Conservation (phyloP, 2,113 vertebrate species). For the Neotragus pygmaeus region DNA sequence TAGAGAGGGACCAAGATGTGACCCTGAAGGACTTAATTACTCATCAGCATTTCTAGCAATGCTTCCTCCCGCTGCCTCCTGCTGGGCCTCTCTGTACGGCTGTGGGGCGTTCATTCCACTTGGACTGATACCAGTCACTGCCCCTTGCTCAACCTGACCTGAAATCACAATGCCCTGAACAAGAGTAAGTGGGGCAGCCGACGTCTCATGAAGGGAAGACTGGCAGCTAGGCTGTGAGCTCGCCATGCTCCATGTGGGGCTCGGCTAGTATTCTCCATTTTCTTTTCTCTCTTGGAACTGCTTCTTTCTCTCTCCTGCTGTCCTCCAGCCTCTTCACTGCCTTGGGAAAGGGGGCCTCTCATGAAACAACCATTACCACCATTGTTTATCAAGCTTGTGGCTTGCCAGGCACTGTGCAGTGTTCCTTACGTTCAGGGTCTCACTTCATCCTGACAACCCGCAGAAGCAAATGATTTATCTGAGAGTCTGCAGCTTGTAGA, state of each 20-base stretch:
- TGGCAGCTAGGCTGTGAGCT: slow-evolving; percentile 24
- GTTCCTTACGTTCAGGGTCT: neutral
- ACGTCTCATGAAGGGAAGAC: neutral
- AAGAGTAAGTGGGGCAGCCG: slow-evolving; percentile 58
- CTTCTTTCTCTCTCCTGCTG: neutral
- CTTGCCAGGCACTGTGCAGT: neutral
- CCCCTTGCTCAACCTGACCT: slow-evolving; percentile 47
- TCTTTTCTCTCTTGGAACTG: neutral
- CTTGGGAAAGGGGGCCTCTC: neutral
- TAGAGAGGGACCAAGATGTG: neutral
- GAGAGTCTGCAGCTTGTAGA: neutral
- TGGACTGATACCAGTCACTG: slow-evolving; percentile 47
- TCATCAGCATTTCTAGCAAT: neutral
- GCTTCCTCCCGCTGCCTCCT: neutral
- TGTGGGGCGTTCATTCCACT: neutral
- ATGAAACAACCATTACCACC: neutral
- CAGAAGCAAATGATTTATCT: neutral
- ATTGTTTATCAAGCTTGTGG: neutral
- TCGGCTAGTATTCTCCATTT: neutral
- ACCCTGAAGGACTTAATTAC: neutral
- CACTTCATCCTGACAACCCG: too few species aligned
- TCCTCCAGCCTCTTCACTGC: neutral
- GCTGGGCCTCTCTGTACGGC: neutral
- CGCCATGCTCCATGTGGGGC: neutral
- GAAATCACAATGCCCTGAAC: slow-evolving; percentile 49